Conservation (phyloP, 2,888 invertebrate genomes). For the Drosophila bunnanda region DNA sequence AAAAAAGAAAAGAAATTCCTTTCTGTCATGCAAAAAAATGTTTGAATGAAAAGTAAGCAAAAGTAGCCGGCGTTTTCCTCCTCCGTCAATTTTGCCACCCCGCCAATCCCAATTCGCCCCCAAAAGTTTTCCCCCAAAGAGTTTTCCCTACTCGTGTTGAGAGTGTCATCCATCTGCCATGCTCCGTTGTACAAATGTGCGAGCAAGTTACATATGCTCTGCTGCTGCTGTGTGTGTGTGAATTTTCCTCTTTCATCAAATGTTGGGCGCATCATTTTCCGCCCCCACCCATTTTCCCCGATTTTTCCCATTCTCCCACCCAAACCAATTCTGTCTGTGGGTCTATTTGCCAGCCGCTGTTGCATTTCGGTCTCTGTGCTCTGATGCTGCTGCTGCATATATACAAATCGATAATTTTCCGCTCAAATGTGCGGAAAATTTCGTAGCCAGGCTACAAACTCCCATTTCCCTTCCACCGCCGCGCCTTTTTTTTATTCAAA, state of each 20-base stretch:
- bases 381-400: conserved; percentile 41
- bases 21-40: conserved; percentile 58
- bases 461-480: background rate
- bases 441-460: conserved; percentile 55
- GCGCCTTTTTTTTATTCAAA: conserved; percentile 2
- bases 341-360: conserved; percentile 60
- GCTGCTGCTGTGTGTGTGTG: conserved; percentile 5
- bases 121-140: conserved; percentile 23
- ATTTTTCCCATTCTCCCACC: background rate
- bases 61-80: conserved; percentile 58
- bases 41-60: conserved; percentile 79
- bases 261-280: conserved; percentile 58
- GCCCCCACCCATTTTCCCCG: conserved; percentile 12
- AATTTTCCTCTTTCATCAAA: conserved; percentile 44
- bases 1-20: conserved; percentile 34
- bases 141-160: conserved; percentile 13
- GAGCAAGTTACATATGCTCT: conserved; percentile 41
- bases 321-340: conserved; percentile 23
- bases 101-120: conserved; percentile 10
- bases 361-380: conserved; percentile 60
- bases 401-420: conserved; percentile 79
- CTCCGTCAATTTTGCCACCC: conserved; percentile 17
- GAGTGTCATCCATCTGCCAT: conserved; percentile 44
- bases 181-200: conserved; percentile 22
- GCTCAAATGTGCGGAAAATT: conserved; percentile 82